Conservation (phyloP, 1,140 invertebrate species). For the Ceratina japonica region DNA sequence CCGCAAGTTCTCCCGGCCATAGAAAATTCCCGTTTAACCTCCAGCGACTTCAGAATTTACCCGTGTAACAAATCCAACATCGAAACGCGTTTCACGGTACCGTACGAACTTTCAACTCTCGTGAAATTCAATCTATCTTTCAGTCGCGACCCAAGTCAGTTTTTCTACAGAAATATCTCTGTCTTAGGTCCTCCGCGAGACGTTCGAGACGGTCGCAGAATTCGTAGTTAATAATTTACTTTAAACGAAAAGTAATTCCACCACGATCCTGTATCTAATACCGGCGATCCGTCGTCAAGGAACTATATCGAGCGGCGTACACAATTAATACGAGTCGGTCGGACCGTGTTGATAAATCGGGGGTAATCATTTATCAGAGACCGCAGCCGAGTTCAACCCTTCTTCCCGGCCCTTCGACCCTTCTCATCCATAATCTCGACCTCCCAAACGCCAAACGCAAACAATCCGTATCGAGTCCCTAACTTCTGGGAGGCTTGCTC, state of each 20-base stretch:
- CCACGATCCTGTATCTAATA: too few relatives aligned
- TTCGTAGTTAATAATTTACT: too few relatives aligned
- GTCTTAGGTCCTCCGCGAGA: too few relatives aligned
- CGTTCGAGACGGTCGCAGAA: too few relatives aligned
- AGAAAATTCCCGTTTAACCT: neutral
- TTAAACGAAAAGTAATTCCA: too few relatives aligned
- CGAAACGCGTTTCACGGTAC: neutral
- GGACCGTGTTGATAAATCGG: neutral
- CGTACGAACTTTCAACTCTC: neutral
- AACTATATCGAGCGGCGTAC: too few relatives aligned
- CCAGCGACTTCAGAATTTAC: neutral
- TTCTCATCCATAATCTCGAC: neutral
- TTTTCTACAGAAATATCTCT: too few relatives aligned
- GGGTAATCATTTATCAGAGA: neutral
- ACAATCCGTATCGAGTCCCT: neutral
- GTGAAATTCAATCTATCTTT: neutral
- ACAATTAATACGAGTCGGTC: too few relatives aligned
- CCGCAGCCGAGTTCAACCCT: neutral
- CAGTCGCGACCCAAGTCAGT: too few relatives aligned
- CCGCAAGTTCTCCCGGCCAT: neutral
- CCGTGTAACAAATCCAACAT: neutral
- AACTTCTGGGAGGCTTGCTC: neutral
- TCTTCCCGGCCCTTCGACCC: neutral
- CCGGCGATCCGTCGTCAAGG: too few relatives aligned
- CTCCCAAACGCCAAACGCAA: conserved; percentile 12